Percentiles rank a stretch among this genome's conserved stretches.
Conservation (phyloP, 2,797 vertebrate genomes). For the Lindbergichthys nudifrons region DNA sequence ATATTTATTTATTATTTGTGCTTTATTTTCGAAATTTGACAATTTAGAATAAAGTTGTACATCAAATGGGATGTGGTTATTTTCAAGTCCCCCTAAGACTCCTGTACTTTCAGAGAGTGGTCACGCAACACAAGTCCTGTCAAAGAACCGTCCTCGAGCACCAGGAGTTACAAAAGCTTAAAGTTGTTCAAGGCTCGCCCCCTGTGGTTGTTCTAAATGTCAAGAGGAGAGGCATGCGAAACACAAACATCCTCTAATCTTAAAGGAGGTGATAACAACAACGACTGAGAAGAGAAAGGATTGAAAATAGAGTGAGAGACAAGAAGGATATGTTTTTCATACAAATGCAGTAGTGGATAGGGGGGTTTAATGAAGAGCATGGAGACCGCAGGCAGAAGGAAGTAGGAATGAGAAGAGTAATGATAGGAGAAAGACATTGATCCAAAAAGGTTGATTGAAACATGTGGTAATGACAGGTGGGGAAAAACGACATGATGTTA, state of each 20-base stretch:
- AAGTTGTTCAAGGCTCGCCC: not conserved
- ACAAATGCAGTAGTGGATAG: not conserved
- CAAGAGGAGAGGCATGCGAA: slow-evolving; percentile 13
- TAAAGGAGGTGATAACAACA: not conserved
- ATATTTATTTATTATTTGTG: not conserved
- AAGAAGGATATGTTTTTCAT: not conserved
- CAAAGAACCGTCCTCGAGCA: slow-evolving; percentile 7
- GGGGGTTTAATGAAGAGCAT: not conserved
- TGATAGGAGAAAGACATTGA: not conserved
- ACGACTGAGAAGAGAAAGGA: not conserved
- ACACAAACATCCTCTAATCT: slow-evolving; percentile 21
- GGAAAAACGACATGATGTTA: not conserved
- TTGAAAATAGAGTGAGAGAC: not conserved
- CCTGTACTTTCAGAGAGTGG: not conserved
- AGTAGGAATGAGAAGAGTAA: not conserved
- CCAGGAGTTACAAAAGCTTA: not conserved
- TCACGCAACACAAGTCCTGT: slow-evolving; percentile 21
- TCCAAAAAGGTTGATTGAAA: not conserved
- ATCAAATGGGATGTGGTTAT: not conserved
- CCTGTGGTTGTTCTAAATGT: slow-evolving; percentile 8
- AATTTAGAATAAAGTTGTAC: not conserved
- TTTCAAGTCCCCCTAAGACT: not conserved
- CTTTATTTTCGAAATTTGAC: not conserved
- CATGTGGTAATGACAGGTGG: not conserved
- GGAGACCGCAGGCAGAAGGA: not conserved